A percentile compares a stretch with the other conserved stretches of the same genome.
phyloP scores from a whole-genome alignment of 2,888 invertebrate genomes.

The Palloptera scutellata region DNA sequence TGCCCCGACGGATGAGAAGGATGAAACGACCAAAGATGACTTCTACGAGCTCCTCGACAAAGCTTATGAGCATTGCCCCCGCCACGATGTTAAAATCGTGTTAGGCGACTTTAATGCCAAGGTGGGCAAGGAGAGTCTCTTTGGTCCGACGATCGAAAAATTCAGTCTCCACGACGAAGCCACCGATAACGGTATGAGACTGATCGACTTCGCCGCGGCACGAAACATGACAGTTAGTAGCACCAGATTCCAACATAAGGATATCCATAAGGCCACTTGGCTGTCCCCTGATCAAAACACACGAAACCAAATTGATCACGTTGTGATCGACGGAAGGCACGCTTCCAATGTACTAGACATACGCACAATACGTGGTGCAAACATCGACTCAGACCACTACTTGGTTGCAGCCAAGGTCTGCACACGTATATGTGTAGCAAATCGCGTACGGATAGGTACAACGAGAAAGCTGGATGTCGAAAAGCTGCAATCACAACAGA shows the following conservation, averaged over 20 bases:
- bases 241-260: constrained; percentile 28
- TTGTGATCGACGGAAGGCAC: constrained; percentile 27
- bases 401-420: constrained; percentile 25
- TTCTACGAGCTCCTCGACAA: not conserved
- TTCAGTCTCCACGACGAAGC: constrained; percentile 23
- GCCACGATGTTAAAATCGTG: constrained; percentile 25
- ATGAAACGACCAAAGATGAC: not conserved
- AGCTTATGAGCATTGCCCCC: constrained; percentile 13
- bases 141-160: not conserved
- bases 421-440: constrained; percentile 5
- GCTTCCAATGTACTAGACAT: constrained; percentile 19
- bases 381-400: constrained; percentile 27
- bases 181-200: constrained; percentile 6
- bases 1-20: too few species aligned
- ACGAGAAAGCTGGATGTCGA: constrained; percentile 2
- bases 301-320: constrained; percentile 26
- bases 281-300: constrained; percentile 19
- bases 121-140: too few species aligned
- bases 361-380: constrained; percentile 10
- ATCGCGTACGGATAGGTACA: not conserved
- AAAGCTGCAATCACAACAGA: constrained; percentile 1
- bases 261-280: constrained; percentile 25
- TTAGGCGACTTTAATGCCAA: constrained; percentile 25
- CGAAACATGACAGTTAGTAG: constrained; percentile 29
- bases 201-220: constrained; percentile 26